Evolutionary conservation across 2,113 vertebrate genomes (phyloP).

Genomic region (Mesitornis unicolor): DNA sequence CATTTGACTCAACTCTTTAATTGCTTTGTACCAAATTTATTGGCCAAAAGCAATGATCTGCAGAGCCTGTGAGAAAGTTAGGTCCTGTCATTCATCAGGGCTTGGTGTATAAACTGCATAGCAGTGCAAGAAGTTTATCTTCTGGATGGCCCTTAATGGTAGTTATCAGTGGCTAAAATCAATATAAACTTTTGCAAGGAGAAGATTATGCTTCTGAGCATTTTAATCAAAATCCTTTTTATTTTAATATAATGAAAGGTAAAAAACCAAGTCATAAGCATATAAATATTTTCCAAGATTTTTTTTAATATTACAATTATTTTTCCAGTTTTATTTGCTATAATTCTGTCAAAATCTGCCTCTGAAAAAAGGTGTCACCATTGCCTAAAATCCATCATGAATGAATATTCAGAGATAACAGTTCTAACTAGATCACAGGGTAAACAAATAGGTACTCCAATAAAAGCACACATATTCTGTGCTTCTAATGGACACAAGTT

Average conservation of each 20-base stretch:
- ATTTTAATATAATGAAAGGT: neutral
- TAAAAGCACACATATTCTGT: neutral
- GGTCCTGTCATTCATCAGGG: neutral
- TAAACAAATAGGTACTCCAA: neutral
- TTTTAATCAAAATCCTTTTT: neutral
- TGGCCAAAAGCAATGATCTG: neutral
- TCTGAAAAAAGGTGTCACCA: neutral
- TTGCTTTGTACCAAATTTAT: neutral
- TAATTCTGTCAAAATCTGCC: neutral
- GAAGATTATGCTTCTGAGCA: neutral
- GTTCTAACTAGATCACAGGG: neutral
- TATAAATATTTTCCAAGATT: neutral
- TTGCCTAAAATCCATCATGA: neutral
- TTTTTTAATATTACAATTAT: too few relatives aligned
- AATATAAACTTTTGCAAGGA: neutral
- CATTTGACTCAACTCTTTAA: neutral
- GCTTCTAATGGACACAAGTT: neutral
- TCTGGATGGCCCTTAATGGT: neutral
- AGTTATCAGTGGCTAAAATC: neutral
- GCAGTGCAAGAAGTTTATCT: neutral
- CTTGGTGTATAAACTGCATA: neutral
- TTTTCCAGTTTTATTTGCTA: neutral
- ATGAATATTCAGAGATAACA: neutral
- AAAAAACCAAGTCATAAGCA: neutral
- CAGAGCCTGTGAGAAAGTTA: neutral